Base-by-base conservation (phyloP, 2,888 invertebrate species). In the Chorisops tibialis region DNA sequence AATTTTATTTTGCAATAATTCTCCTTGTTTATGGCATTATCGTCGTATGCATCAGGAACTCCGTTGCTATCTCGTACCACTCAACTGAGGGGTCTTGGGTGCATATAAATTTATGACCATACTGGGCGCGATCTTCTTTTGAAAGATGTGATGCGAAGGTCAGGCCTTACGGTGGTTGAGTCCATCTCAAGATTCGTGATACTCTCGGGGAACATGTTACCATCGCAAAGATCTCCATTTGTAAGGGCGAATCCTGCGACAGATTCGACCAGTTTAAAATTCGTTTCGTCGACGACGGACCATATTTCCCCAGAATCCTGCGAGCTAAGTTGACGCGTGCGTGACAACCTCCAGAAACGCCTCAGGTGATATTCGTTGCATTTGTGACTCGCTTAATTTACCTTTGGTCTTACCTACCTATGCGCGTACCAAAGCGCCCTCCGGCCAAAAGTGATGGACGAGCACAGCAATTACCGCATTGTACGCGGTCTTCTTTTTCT, bases 271-370 rank as follows among this genome's bases (percentile, higher is more conserved):
- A 30, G 30, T 9, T 9, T 30, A 5, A 7, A 30, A 9, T 30
- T 30, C 30, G 30, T 30, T 30, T 9, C 5, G 7, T 30, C n/a
- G n/a, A n/a, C n/a, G n/a, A n/a, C n/a, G n/a, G n/a, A n/a, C n/a
- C n/a, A n/a, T n/a, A n/a, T n/a, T n/a, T n/a, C n/a, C n/a, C n/a
- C n/a, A n/a, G n/a, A n/a, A n/a, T n/a, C n/a, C 43, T 56, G 43
- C 24, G 47, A 56, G 56, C n/a, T 48, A 47, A 19, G 61, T 63
- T 63, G 63, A 63, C 63, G 63, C 63, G 63, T 63, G 63, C 63
- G 63, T 63, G 63, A 63, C 63, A 63, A 50, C 52, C 63, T 49
- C 63, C 35, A 56, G 63, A 49, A 45, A 63, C 48, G 63, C 63
- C 59, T 63, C 54, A 58, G 63, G 63, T 58, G 63, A 63, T 61